Conservation (phyloP, 2,888 invertebrate species). For the Drosophila pullipes region DNA sequence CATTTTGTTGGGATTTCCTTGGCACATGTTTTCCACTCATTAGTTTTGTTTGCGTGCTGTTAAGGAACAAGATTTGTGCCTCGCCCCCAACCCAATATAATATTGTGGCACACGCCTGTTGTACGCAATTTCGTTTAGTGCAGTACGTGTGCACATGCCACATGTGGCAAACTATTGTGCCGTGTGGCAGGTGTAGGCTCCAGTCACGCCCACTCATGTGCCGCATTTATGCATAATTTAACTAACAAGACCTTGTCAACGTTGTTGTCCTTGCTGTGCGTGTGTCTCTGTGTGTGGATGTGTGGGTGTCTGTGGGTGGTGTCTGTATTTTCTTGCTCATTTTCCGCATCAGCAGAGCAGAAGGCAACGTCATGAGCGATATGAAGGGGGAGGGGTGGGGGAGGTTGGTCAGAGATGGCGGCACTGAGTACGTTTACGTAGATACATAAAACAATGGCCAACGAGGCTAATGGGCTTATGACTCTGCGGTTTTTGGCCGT, state of each 20-base stretch:
- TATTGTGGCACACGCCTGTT: conserved; percentile 28
- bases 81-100: background rate
- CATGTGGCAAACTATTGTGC: conserved; percentile 37
- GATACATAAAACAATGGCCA: conserved; percentile 71
- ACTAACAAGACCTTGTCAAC: conserved; percentile 75
- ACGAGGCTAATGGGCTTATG: conserved; percentile 74
- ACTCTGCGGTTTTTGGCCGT: conserved; percentile 68
- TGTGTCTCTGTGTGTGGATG: conserved; percentile 2
- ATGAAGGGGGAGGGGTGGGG: background rate
- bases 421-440: conserved; percentile 21
- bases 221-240: conserved; percentile 77
- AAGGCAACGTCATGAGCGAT: conserved; percentile 58
- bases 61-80: conserved; percentile 3
- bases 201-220: conserved; percentile 31
- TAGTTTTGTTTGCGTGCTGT: conserved; percentile 35
- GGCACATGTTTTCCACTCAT: conserved; percentile 33
- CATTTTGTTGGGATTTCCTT: conserved; percentile 19
- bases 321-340: conserved; percentile 71
- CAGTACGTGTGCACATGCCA: conserved; percentile 25
- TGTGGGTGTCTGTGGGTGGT: conserved; percentile 27
- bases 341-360: conserved; percentile 76
- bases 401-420: background rate
- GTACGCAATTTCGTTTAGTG: conserved; percentile 43
- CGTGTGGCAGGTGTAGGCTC: conserved; percentile 31
- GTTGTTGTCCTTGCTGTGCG: conserved; percentile 53